A percentile compares a stretch with the other conserved stretches of the same genome.
These are phyloP conservation scores for Calypte anna DNA, from an alignment of 2,113 vertebrate genomes.

Conservation along the genomic window DNA sequence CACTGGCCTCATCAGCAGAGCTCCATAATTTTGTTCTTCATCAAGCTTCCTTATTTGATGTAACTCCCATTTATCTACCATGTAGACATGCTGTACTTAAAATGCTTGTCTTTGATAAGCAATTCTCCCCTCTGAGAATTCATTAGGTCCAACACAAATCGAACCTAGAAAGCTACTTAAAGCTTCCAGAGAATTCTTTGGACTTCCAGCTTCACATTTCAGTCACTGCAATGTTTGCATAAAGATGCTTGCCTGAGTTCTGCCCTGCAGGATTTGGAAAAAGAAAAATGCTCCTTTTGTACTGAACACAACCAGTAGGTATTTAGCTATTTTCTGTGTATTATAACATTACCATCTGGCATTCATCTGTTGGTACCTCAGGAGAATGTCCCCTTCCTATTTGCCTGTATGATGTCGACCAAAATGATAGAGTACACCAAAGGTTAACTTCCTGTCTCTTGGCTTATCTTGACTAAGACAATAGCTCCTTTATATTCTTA, in stretches of 20 bases:
- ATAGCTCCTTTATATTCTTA: slow-evolving; percentile 45
- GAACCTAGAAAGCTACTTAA: slow-evolving; percentile 34
- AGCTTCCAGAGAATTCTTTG: slow-evolving; percentile 45
- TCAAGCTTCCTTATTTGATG: not conserved
- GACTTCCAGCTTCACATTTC: slow-evolving; percentile 37
- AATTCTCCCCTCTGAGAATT: slow-evolving; percentile 12
- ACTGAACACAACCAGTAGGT: not conserved
- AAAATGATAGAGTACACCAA: slow-evolving; percentile 40
- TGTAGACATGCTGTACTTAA: not conserved
- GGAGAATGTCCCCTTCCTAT: slow-evolving; percentile 42
- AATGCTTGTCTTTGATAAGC: slow-evolving; percentile 31
- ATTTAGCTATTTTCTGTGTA: slow-evolving; percentile 37
- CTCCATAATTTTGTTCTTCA: not conserved
- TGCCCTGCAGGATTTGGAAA: slow-evolving; percentile 20
- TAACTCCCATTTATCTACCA: not conserved
- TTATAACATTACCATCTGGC: slow-evolving; percentile 67
- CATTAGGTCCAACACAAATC: slow-evolving; percentile 18
- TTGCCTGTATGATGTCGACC: slow-evolving; percentile 4
- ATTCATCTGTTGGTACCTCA: slow-evolving; percentile 57
- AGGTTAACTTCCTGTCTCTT: slow-evolving; percentile 48
- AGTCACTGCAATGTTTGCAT: slow-evolving; percentile 18
- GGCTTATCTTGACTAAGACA: slow-evolving; percentile 41
- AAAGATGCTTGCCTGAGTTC: slow-evolving; percentile 48
- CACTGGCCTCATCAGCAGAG: not conserved
- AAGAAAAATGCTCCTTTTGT: slow-evolving; percentile 60